Percentiles rank a stretch among this genome's conserved stretches.
phyloP scores from a whole-genome alignment of 2,888 invertebrate genomes.

The Galerucella pusilla region DNA sequence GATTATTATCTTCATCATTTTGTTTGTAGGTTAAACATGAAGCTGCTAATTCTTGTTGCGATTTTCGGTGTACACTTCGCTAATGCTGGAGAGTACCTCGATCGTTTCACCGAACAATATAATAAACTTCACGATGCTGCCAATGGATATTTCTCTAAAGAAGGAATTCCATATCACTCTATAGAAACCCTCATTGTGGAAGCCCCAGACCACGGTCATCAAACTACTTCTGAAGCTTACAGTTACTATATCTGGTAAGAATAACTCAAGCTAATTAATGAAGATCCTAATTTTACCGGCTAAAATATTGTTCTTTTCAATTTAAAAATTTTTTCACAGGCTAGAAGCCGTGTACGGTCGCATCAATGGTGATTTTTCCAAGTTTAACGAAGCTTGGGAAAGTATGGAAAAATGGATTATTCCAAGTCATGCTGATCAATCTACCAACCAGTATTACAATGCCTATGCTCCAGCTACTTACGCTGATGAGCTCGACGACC shows the following conservation, averaged over 20 bases:
- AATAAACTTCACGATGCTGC: constrained; percentile 46
- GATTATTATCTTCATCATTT: neutral
- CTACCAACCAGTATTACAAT: constrained; percentile 42
- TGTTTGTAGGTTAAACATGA: constrained; percentile 21
- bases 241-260: constrained; percentile 46
- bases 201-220: constrained; percentile 50
- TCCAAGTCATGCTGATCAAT: constrained; percentile 40
- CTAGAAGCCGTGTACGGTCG: constrained; percentile 51
- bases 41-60: constrained; percentile 9
- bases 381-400: constrained; percentile 48
- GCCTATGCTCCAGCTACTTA: constrained; percentile 42
- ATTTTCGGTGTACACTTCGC: neutral
- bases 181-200: constrained; percentile 50
- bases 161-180: constrained; percentile 50
- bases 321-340: neutral
- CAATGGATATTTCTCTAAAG: constrained; percentile 49
- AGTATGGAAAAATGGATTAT: constrained; percentile 46
- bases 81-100: constrained; percentile 38
- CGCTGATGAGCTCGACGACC: constrained; percentile 39
- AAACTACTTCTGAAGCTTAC: constrained; percentile 51
- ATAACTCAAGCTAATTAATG: neutral
- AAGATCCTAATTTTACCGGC: no score
- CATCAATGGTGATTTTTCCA: constrained; percentile 44
- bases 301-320: neutral
- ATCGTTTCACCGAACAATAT: constrained; percentile 49